A percentile compares a stretch with the other conserved stretches of the same genome.
Evolutionary conservation across 2,888 invertebrate genomes (phyloP).

Genomic region (Strigamia crassipes): DNA sequence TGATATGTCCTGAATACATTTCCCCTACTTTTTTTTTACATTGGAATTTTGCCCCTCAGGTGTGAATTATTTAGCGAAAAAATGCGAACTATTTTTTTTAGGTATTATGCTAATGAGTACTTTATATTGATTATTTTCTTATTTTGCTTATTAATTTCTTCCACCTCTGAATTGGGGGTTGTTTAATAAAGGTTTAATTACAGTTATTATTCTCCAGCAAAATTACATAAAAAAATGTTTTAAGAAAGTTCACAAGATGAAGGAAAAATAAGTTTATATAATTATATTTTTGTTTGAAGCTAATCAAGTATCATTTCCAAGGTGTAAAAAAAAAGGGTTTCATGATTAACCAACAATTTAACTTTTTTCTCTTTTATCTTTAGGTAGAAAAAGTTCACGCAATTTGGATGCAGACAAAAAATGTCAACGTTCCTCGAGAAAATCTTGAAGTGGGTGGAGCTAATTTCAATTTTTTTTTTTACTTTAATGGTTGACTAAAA

Average conservation of each 20-base stretch:
- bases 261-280: background rate
- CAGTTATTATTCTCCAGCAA: background rate
- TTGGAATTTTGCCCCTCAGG: background rate
- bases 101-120: background rate
- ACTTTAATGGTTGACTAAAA: background rate
- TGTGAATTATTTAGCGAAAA: background rate
- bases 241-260: background rate
- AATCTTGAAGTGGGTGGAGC: slow-evolving; percentile 17
- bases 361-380: background rate
- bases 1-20: background rate
- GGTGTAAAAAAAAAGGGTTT: background rate
- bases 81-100: background rate
- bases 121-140: background rate
- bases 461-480: background rate
- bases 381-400: background rate
- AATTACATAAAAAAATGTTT: background rate
- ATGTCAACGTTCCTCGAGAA: slow-evolving; percentile 1
- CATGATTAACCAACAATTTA: background rate
- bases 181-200: background rate
- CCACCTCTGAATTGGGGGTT: background rate
- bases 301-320: background rate
- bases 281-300: background rate
- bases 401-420: slow-evolving; percentile 35
- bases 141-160: background rate
- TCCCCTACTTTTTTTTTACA: background rate